phyloP scores from a whole-genome alignment of 2,888 invertebrate genomes.

The Trypoxylon attenuatum region DNA sequence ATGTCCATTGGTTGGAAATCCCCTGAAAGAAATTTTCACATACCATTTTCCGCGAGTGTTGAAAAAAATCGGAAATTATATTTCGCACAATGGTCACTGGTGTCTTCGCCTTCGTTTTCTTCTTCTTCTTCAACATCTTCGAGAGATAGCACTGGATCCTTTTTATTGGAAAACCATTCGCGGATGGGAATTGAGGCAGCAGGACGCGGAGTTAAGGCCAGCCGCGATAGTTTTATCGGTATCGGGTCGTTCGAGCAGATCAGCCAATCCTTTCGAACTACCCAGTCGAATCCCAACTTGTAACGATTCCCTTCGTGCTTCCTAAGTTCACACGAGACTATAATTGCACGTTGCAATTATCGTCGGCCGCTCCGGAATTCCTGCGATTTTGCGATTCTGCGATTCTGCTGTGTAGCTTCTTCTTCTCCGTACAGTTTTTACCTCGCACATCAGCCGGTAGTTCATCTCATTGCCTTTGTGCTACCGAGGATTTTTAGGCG shows the following conservation, averaged over 20 bases:
- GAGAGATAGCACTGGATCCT: not conserved
- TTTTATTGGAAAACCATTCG: slow-evolving; percentile 28
- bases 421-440: not conserved
- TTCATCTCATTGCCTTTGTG: not conserved
- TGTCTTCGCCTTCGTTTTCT: not conserved
- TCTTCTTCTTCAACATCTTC: not conserved
- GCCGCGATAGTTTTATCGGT: slow-evolving; percentile 18
- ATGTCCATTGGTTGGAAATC: too few relatives aligned
- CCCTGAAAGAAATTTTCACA: not conserved
- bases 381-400: not conserved
- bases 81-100: slow-evolving; percentile 1
- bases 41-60: slow-evolving; percentile 8
- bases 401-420: not conserved
- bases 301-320: not conserved
- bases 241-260: not conserved
- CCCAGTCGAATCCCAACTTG: not conserved
- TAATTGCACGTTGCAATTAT: not conserved
- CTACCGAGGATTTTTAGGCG: not conserved
- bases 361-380: not conserved
- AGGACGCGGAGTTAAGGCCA: slow-evolving; percentile 7
- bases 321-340: not conserved
- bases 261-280: not conserved
- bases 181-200: not conserved
- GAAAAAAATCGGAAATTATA: slow-evolving; percentile 21
- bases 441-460: not conserved